Base-by-base conservation (phyloP, 2,797 vertebrate species). In the Pantherophis alleghaniensis region DNA sequence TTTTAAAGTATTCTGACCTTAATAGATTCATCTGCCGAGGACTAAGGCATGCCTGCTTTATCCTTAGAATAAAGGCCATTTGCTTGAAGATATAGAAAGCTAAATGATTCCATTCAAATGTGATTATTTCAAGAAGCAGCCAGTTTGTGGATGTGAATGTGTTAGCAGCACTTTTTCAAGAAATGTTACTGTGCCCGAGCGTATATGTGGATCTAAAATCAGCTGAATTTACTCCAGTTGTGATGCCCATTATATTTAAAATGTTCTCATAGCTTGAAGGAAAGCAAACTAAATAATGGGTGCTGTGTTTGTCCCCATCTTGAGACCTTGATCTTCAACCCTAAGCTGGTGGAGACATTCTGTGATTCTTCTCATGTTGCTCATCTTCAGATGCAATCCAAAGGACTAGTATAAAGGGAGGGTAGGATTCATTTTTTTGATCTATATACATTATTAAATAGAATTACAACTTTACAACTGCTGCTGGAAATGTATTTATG, bases 61-160 rank as follows among this genome's bases (percentile, higher is more conserved):
- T 91, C 59, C 37, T 93, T 93, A 16, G 95, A 91, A 89, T 37
- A 92, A 92, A 90, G 95, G 94, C 91, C 95, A 94, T 95, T 94
- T 97, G 95, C 95, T 90, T 59, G 79, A 0, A 0, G 87, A 89
- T 93, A 92, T 94, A 93, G 91, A 89, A 0, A 56, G 89, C 95
- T 95, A 86, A 94, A 96, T 28, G 79, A 53, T 94, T 97, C 94
- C 91, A 94, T 96, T 93, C 95, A 20, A 18, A 16, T 91, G 87
- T 92, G 86, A 91, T 83, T 2, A 83, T 51, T 1, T 51, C 66
- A 90, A 51, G 87, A 93, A 47, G 79, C 93, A 24, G n/a, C 69
- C n/a, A 74, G 51, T 56, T 55, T 56, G 51, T 55, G 28, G 7
- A 60, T 47, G 92, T 93, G 22, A 95, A 90, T 93, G 91, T 37